Evolutionary conservation across 1,140 invertebrate genomes (phyloP), one percentile per base, ranked within the genome.

Genomic region (Drosophila asahinai): DNA sequence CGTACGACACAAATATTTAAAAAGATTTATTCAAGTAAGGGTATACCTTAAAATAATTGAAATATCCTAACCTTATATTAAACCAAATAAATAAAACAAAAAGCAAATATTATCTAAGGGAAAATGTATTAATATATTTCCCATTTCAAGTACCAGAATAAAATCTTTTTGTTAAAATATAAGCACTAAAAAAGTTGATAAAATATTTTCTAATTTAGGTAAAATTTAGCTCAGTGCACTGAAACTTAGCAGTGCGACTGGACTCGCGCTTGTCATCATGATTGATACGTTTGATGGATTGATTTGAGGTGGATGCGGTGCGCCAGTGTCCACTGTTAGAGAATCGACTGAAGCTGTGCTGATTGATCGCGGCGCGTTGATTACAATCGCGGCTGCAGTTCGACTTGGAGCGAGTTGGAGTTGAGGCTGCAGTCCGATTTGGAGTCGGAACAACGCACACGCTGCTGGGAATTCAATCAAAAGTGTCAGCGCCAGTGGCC

Each of bases 241-340:
- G 9, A 2, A 27, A n/a, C 43, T 45, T 47, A 47, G 43, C 60
- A 17, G 57, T 47, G 42, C 38, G 30, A 57, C 48, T 64, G 63
- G 58, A 63, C 72, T 75, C 59, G 59, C 45, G 74, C 62, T 87
- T 92, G 91, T 92, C 91, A 92, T 92, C 90, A 78, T 92, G 91
- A 92, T 92, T 92, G 91, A 92, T 92, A 86, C 91, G 90, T 91
- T 92, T 92, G 91, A 90, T 90, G 81, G 86, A 92, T 92, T 92
- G 91, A 92, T 92, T 92, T 77, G 81, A 82, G 58, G 63, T 80
- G 62, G 70, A 55, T 81, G 62, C 68, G 51, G 62, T 80, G 77
- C 52, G 52, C 38, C 55, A 64, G 47, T 75, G 72, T 73, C 81
- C 81, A 62, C 62, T 72, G 68, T 77, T 81, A 83, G 83, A 83